Conservation (phyloP, 2,797 vertebrate species). For the Anguilla marmorata region DNA sequence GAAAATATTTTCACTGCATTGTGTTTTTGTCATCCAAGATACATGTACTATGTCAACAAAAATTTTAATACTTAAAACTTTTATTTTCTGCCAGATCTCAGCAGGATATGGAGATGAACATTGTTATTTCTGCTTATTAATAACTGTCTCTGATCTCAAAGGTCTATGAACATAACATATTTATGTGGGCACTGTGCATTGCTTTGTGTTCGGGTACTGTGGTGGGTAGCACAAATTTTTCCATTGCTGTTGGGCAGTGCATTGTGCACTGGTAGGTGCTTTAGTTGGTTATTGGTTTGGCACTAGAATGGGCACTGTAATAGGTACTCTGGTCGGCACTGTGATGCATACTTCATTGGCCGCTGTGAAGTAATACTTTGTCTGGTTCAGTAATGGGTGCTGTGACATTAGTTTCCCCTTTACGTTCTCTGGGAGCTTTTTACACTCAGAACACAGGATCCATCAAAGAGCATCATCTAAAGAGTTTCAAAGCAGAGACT, state of each 20-base stretch:
- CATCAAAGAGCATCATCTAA: slow-evolving; percentile 29
- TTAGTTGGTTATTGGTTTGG: background rate
- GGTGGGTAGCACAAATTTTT: background rate
- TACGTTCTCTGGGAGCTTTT: slow-evolving; percentile 41
- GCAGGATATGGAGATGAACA: slow-evolving; percentile 25
- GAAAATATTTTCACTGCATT: no score
- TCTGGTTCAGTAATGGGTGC: background rate
- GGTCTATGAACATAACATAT: background rate
- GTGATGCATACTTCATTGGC: background rate
- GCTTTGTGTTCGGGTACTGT: no score
- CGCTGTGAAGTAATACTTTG: background rate
- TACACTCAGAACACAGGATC: slow-evolving; percentile 54
- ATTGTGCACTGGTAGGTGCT: background rate
- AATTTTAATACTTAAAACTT: background rate
- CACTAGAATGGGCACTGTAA: background rate
- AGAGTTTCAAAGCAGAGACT: slow-evolving; percentile 49
- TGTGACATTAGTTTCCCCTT: slow-evolving; percentile 36
- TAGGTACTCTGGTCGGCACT: background rate
- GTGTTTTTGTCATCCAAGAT: no score
- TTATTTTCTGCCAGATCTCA: no score
- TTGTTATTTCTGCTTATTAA: slow-evolving; percentile 57
- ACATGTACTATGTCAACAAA: no score
- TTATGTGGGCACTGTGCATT: no score
- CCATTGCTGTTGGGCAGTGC: background rate
- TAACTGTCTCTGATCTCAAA: slow-evolving; percentile 33